A percentile compares a stretch with the other conserved stretches of the same genome.
phyloP scores from a whole-genome alignment of 1,140 invertebrate species.

The Atta texana region DNA sequence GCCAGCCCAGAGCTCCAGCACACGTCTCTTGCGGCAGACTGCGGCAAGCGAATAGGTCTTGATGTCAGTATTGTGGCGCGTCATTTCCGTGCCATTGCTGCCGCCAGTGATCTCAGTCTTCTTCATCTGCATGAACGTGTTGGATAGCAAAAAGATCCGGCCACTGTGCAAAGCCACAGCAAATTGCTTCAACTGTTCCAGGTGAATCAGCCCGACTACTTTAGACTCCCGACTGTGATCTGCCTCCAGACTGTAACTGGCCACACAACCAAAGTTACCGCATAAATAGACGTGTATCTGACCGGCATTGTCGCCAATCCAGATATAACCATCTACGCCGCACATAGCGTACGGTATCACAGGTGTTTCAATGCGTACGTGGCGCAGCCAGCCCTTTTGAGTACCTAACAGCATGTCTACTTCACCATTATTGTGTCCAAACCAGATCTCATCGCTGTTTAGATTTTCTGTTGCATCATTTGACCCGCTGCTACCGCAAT shows the following conservation, averaged over 20 bases:
- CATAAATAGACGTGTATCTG: slow-evolving; percentile 91
- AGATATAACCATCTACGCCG: slow-evolving; percentile 90
- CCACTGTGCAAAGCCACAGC: slow-evolving; percentile 91
- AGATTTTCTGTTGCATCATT: slow-evolving; percentile 78
- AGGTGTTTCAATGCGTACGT: slow-evolving; percentile 86
- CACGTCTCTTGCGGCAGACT: slow-evolving; percentile 78
- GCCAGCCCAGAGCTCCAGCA: slow-evolving; percentile 90
- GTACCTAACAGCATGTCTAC: slow-evolving; percentile 89
- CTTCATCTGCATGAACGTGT: slow-evolving; percentile 82
- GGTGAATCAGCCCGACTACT: slow-evolving; percentile 89
- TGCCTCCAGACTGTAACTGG: slow-evolving; percentile 85
- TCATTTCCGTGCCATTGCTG: slow-evolving; percentile 45
- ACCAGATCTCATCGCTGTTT: slow-evolving; percentile 89
- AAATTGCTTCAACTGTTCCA: slow-evolving; percentile 89
- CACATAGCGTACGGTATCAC: slow-evolving; percentile 89
- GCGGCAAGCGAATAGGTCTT: slow-evolving; percentile 84
- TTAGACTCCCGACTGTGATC: slow-evolving; percentile 86
- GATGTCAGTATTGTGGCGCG: slow-evolving; percentile 71
- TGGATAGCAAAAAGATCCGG: slow-evolving; percentile 89
- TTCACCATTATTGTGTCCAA: slow-evolving; percentile 90
- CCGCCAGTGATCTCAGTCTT: slow-evolving; percentile 79
- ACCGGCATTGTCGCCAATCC: slow-evolving; percentile 94
- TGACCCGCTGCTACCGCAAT: slow-evolving; percentile 53
- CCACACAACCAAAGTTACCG: slow-evolving; percentile 85
- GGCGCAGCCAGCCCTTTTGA: slow-evolving; percentile 87